These are phyloP conservation scores for Drosophila incognita DNA, from an alignment of 2,888 invertebrate species.

Conservation along the genomic window DNA sequence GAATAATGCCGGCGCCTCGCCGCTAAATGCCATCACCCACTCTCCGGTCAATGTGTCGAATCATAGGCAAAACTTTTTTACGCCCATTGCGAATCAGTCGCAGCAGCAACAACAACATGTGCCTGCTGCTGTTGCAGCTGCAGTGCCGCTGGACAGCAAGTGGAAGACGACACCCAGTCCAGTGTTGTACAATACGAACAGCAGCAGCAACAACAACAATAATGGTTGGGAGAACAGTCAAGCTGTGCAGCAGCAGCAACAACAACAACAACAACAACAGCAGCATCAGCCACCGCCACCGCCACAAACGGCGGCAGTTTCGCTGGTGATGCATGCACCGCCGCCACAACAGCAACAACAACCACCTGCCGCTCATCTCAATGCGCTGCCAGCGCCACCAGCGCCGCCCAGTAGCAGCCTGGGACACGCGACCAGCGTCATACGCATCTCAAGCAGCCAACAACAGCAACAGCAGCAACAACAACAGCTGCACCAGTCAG, in stretches of 20 bases:
- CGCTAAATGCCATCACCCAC: conserved; percentile 87
- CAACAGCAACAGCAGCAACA: conserved; percentile 63
- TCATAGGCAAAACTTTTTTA: conserved; percentile 93
- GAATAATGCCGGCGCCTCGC: conserved; percentile 89
- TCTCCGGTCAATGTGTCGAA: conserved; percentile 89
- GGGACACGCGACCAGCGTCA: conserved; percentile 91
- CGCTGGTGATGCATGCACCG: conserved; percentile 83
- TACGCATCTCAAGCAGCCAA: conserved; percentile 91
- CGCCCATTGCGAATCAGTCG: conserved; percentile 89
- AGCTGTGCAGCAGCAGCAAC: conserved; percentile 45
- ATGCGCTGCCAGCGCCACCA: conserved; percentile 64
- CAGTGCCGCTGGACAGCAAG: conserved; percentile 73
- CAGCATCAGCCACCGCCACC: conserved; percentile 67
- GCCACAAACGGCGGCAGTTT: conserved; percentile 81
- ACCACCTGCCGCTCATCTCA: conserved; percentile 76
- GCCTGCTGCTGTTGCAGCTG: conserved; percentile 44
- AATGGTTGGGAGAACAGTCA: conserved; percentile 47
- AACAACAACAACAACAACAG: conserved; percentile 58
- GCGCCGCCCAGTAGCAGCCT: conserved; percentile 83
- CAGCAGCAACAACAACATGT: conserved; percentile 68
- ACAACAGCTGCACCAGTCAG: conserved; percentile 85
- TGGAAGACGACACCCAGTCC: conserved; percentile 85
- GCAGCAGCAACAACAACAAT: conserved; percentile 48
- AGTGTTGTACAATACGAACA: conserved; percentile 81
- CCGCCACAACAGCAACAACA: conserved; percentile 66